These are phyloP conservation scores for Menura novaehollandiae DNA, from an alignment of 2,113 vertebrate species.

Conservation along the genomic window DNA sequence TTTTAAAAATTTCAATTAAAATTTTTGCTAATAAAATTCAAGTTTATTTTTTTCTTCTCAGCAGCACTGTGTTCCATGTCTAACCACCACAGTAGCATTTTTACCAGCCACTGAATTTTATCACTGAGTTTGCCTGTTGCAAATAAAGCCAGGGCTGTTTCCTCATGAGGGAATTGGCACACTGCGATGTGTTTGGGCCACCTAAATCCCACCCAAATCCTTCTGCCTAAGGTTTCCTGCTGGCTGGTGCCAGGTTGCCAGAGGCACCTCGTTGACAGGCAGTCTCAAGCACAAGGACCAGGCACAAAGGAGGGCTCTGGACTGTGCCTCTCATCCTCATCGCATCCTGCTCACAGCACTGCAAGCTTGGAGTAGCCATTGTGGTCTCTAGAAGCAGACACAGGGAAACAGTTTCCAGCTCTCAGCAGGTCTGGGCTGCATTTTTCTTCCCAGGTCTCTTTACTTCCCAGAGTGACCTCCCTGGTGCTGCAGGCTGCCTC, in stretches of 20 bases:
- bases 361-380: not conserved
- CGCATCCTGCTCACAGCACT: not conserved
- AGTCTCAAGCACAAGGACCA: not conserved
- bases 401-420: not conserved
- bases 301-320: not conserved
- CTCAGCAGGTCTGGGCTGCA: not conserved
- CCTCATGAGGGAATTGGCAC: not conserved
- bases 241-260: rapidly evolving
- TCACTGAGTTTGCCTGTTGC: not conserved
- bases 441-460: not conserved
- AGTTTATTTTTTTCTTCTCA: not conserved
- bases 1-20: not conserved
- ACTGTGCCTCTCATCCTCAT: not conserved
- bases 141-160: not conserved
- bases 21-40: not conserved
- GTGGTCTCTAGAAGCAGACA: not conserved
- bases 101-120: not conserved
- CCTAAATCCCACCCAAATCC: not conserved
- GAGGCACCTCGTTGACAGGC: not conserved
- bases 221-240: not conserved
- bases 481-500: not conserved
- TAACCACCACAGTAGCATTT: not conserved
- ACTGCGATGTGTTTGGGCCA: rapidly evolving
- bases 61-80: rapidly evolving
- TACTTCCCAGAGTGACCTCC: not conserved